phyloP scores from a whole-genome alignment of 2,113 vertebrate genomes.

The Cisticola juncidis region DNA sequence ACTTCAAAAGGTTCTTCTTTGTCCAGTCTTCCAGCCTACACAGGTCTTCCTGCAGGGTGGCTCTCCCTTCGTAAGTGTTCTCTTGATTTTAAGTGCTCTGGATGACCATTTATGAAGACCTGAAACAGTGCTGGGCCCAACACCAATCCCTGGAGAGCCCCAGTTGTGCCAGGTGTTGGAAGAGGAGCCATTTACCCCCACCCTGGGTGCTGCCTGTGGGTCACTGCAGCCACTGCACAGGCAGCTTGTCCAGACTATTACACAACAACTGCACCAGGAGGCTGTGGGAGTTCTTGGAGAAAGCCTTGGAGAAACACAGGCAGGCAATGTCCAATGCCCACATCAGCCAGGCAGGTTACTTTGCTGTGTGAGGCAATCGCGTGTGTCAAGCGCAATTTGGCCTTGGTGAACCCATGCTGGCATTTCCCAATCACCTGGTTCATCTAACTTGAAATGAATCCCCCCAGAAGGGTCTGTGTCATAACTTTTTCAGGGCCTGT shows the following conservation, averaged over 20 bases:
- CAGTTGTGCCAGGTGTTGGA: not conserved
- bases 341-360: not conserved
- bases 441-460: not conserved
- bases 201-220: not conserved
- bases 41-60: not conserved
- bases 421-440: not conserved
- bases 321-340: not conserved
- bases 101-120: not conserved
- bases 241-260: not conserved
- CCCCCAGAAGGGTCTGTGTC: not conserved
- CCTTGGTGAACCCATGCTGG: rapidly evolving
- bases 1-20: not conserved
- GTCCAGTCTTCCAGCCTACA: not conserved
- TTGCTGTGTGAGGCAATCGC: rapidly evolving
- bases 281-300: rapidly evolving
- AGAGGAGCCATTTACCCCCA: not conserved
- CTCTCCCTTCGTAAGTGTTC: not conserved
- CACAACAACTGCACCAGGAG: not conserved
- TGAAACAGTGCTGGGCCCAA: rapidly evolving
- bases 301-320: not conserved
- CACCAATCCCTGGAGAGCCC: not conserved
- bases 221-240: not conserved
- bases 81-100: not conserved
- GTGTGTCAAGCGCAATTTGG: not conserved
- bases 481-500: not conserved